phyloP scores from a whole-genome alignment of 2,888 invertebrate genomes.

The Salticus scenicus region DNA sequence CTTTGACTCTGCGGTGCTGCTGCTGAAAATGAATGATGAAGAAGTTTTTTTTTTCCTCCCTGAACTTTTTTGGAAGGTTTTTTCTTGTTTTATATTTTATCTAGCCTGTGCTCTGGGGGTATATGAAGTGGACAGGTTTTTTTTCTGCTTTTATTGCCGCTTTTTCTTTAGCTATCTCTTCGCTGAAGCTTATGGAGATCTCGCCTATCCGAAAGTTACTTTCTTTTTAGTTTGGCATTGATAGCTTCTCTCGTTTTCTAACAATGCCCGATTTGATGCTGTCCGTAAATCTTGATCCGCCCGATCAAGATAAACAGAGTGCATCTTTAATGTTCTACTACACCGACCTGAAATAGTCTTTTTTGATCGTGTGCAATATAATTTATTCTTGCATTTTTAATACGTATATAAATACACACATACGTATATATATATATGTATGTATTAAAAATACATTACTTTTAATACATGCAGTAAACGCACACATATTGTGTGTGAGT shows the following conservation, averaged over 20 bases:
- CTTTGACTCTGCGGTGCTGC: constrained; percentile 33
- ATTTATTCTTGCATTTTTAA: too few relatives aligned
- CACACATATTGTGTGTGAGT: too few relatives aligned
- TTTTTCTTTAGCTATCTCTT: constrained; percentile 34
- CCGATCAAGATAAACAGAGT: neutral
- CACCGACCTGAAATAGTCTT: neutral
- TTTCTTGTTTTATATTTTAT: constrained; percentile 57
- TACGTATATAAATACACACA: too few relatives aligned
- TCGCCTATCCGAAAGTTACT: constrained; percentile 8
- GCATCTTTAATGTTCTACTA: neutral
- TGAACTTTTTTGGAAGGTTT: constrained; percentile 41
- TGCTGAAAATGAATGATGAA: constrained; percentile 61
- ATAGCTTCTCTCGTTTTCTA: constrained; percentile 16
- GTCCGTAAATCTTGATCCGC: constrained; percentile 18
- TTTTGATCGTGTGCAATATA: too few relatives aligned
- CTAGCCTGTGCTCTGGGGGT: constrained; percentile 63
- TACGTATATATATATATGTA: too few relatives aligned
- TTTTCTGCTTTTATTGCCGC: constrained; percentile 29
- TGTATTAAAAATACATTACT: too few relatives aligned
- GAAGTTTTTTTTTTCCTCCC: constrained; percentile 40
- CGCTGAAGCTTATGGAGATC: constrained; percentile 57
- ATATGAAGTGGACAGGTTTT: constrained; percentile 68
- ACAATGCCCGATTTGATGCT: constrained; percentile 10
- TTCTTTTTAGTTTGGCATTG: constrained; percentile 20
- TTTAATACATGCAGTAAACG: too few relatives aligned